Percentiles rank a stretch among this genome's conserved stretches.
These are phyloP conservation scores for Brachyhypopomus gauderio DNA, from an alignment of 2,113 vertebrate species.

Conservation along the genomic window DNA sequence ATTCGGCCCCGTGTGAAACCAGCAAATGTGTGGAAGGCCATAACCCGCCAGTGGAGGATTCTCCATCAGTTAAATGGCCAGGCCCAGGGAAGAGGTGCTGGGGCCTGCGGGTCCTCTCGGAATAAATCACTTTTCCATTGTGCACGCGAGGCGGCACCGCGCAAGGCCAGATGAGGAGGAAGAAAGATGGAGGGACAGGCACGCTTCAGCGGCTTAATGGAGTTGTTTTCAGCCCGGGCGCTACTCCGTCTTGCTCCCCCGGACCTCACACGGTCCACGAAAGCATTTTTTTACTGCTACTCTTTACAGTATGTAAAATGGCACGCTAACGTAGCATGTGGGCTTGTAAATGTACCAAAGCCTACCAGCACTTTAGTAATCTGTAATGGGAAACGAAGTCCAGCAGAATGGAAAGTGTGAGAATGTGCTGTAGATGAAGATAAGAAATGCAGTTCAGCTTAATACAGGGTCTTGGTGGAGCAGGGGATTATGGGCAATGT, in stretches of 20 bases:
- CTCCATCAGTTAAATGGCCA: conserved; percentile 52
- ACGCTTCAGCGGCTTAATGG: conserved; percentile 56
- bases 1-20: conserved; percentile 1
- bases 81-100: conserved; percentile 37
- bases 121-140: conserved; percentile 62
- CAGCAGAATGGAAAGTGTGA: no score
- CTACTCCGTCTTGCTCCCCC: conserved; percentile 42
- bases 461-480: no score
- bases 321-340: background rate
- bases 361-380: no score
- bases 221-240: conserved; percentile 53
- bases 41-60: conserved; percentile 33
- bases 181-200: conserved; percentile 56
- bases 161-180: conserved; percentile 57
- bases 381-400: no score
- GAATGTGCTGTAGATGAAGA: no score
- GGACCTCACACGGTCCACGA: conserved; percentile 22
- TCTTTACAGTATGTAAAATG: conserved; percentile 31
- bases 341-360: conserved; percentile 9
- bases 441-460: no score
- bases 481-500: no score
- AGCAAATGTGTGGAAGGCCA: conserved; percentile 36
- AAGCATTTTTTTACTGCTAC: background rate
- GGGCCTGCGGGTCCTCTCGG: conserved; percentile 19
- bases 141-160: conserved; percentile 48